phyloP scores from a whole-genome alignment of 2,888 invertebrate genomes.

The Xestoiulus laeticollis region DNA sequence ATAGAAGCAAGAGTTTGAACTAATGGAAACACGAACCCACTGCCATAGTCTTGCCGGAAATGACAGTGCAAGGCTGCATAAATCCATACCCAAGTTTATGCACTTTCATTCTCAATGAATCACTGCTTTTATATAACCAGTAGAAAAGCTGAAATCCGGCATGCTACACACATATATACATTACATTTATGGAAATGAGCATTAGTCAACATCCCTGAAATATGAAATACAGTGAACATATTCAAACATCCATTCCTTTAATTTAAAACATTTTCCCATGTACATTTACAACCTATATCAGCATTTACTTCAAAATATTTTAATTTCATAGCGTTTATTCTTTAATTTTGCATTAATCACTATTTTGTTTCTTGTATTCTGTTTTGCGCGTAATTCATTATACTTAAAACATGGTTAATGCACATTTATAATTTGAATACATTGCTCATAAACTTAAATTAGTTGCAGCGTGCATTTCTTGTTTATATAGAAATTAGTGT shows the following conservation, averaged over 20 bases:
- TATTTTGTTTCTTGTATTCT: neutral
- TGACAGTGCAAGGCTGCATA: constrained; percentile 43
- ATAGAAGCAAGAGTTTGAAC: constrained; percentile 44
- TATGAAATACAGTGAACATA: neutral
- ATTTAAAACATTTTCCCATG: neutral
- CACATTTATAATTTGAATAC: neutral
- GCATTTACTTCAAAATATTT: neutral
- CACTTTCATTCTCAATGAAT: constrained; percentile 43
- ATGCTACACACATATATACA: neutral
- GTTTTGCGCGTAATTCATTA: neutral
- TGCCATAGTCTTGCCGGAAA: constrained; percentile 29
- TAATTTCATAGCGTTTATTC: neutral
- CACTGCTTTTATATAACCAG: constrained; percentile 39
- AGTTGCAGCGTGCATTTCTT: too few relatives aligned
- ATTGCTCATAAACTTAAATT: too few relatives aligned
- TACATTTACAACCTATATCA: neutral
- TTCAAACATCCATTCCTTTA: neutral
- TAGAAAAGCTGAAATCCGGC: constrained; percentile 21
- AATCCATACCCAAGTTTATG: constrained; percentile 30
- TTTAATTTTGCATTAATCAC: neutral
- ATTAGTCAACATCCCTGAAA: constrained; percentile 4
- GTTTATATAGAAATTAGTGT: too few relatives aligned
- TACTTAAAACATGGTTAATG: neutral
- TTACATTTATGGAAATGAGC: constrained; percentile 20
- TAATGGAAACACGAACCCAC: constrained; percentile 46